Evolutionary conservation across 2,888 invertebrate species (phyloP).

Genomic region (Cotesia congregata): DNA sequence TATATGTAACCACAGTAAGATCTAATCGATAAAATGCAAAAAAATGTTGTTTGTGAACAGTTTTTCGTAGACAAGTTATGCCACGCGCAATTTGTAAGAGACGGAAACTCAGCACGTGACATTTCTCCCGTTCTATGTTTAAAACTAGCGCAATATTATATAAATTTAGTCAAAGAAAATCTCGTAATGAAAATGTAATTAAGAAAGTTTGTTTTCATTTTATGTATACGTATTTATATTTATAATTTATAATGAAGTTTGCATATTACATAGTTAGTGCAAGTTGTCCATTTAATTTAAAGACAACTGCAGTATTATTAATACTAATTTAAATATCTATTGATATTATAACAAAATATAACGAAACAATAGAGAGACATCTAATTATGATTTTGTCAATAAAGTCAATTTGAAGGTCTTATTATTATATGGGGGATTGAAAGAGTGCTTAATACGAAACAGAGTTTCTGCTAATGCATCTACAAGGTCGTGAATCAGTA

Average conservation of each 20-base stretch:
- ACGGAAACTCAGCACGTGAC: neutral
- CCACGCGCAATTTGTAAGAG: neutral
- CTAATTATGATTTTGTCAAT: too few species aligned
- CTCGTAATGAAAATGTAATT: slow-evolving; percentile 25
- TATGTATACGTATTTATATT: neutral
- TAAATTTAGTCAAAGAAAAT: neutral
- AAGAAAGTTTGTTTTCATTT: slow-evolving; percentile 18
- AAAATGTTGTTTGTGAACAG: too few species aligned
- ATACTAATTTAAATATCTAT: too few species aligned
- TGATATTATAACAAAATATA: too few species aligned
- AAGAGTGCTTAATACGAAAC: neutral
- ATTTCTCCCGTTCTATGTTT: neutral
- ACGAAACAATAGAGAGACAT: too few species aligned
- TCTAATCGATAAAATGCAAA: too few species aligned
- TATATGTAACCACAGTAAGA: too few species aligned
- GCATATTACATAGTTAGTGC: neutral
- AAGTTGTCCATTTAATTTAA: neutral
- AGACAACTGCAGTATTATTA: neutral
- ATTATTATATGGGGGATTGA: neutral
- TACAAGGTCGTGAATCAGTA: neutral
- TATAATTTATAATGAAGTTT: neutral
- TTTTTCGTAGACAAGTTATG: too few species aligned
- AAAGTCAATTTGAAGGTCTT: too few species aligned
- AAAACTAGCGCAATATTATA: neutral
- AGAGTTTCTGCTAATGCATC: neutral